Evolutionary conservation across 2,888 invertebrate species (phyloP), one percentile per base, ranked within the genome.

Genomic region (Agriopis leucophaearia): DNA sequence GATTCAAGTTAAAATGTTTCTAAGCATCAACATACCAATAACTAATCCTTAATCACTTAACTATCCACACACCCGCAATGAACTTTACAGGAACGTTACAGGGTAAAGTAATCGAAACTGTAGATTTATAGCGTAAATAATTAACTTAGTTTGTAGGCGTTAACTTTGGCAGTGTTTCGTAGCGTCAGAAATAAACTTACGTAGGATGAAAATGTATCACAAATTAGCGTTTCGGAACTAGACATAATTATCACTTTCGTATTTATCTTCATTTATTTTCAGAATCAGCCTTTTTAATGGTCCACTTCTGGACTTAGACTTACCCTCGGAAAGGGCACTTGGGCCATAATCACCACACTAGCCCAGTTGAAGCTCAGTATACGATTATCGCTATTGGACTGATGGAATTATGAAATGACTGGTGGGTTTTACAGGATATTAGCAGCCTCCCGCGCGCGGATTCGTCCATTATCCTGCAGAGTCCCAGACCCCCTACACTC

Each of bases 71-170:
- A 56, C 61, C 45, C 52, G 48, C 52, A 61, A 63, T 71, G 48
- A 71, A 72, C 70, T 74, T 74, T 66, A 72, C 71, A 67, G 70
- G 69, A 66, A 35, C 68, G 60, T 54, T 64, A 66, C 67, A 56
- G 59, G 63, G 54, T 66, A 64, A 74, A 74, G 74, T 76, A 74
- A 74, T 72, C 73, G 68, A 76, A 77, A 74, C 72, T 69, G 68
- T 64, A 74, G 73, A 77, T 77, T 76, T 74, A 77, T 74, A 60
- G 72, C 69, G 72, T 73, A 74, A 77, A 77, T 76, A 74, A 77
- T 74, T 74, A 73, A 72, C 69, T 67, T 71, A 77, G 65, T 76
- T 77, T 57, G 69, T 72, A 66, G 66, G 69, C 72, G 72, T 71
- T 73, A 75, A 75, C 72, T 74, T 71, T 44, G 45, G 59, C 52